Percentiles rank a stretch among this genome's conserved stretches.
Evolutionary conservation across 2,797 vertebrate genomes (phyloP).

Genomic region (Poecilia wingei): DNA sequence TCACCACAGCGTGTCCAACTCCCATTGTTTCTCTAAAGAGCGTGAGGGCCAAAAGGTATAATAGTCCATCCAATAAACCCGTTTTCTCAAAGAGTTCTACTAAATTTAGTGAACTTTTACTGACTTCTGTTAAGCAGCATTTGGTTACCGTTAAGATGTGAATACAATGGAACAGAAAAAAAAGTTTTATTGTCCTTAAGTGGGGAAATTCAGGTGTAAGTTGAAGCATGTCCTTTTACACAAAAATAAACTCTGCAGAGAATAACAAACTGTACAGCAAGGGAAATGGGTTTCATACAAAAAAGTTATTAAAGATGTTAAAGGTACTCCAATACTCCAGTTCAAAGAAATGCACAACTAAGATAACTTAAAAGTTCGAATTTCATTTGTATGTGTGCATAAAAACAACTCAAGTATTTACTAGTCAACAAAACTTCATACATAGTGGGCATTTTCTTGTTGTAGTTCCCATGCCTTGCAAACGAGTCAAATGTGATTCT

Average conservation of each 20-base stretch:
- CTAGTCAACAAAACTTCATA: background rate
- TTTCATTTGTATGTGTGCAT: background rate
- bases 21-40: background rate
- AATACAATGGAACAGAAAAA: background rate
- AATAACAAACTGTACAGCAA: background rate
- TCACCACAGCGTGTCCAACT: background rate
- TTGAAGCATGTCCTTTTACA: background rate
- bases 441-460: background rate
- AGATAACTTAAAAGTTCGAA: background rate
- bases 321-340: background rate
- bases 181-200: background rate
- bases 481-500: background rate
- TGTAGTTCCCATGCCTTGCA: background rate
- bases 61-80: background rate
- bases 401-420: background rate
- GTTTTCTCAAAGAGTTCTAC: background rate
- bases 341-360: background rate
- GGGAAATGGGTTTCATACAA: background rate
- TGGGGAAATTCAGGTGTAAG: background rate
- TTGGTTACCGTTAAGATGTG: background rate
- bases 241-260: background rate
- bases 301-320: background rate
- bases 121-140: background rate
- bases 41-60: background rate
- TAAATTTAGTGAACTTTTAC: background rate